These are phyloP conservation scores for Rhinogobio ventralis DNA, from an alignment of 2,797 vertebrate genomes.

Conservation along the genomic window DNA sequence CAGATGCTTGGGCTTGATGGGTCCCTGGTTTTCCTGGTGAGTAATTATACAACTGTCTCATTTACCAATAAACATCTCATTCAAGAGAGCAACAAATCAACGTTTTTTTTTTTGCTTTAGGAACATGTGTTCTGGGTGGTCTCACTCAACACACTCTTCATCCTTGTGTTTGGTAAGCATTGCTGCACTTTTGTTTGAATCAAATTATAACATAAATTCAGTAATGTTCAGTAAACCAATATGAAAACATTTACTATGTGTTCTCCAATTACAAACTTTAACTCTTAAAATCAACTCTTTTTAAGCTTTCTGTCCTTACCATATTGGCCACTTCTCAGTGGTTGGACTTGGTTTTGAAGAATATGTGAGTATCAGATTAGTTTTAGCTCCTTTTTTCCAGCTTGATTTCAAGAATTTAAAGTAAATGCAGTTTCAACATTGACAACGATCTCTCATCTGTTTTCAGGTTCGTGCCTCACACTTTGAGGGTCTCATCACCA, in stretches of 20 bases:
- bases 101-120: slow-evolving; percentile 71
- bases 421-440: background rate
- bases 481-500: slow-evolving; percentile 98
- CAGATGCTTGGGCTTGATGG: slow-evolving; percentile 99
- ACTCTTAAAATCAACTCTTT: slow-evolving; percentile 42
- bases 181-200: background rate
- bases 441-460: background rate
- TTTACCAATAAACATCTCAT: background rate
- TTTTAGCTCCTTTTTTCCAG: background rate
- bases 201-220: background rate
- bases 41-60: slow-evolving; percentile 58
- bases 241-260: background rate
- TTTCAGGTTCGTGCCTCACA: slow-evolving; percentile 94
- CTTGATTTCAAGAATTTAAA: background rate
- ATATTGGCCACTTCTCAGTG: slow-evolving; percentile 98
- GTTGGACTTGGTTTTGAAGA: slow-evolving; percentile 97
- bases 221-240: background rate
- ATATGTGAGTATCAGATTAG: slow-evolving; percentile 84
- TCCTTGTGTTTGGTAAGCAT: slow-evolving; percentile 96
- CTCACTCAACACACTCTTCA: slow-evolving; percentile 97
- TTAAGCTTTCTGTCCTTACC: slow-evolving; percentile 97
- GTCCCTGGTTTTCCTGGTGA: slow-evolving; percentile 96
- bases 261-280: background rate
- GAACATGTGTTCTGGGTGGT: slow-evolving; percentile 99
- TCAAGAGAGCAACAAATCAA: background rate